Base-by-base conservation (phyloP, 1,140 invertebrate species). In the Papilio machaon region DNA sequence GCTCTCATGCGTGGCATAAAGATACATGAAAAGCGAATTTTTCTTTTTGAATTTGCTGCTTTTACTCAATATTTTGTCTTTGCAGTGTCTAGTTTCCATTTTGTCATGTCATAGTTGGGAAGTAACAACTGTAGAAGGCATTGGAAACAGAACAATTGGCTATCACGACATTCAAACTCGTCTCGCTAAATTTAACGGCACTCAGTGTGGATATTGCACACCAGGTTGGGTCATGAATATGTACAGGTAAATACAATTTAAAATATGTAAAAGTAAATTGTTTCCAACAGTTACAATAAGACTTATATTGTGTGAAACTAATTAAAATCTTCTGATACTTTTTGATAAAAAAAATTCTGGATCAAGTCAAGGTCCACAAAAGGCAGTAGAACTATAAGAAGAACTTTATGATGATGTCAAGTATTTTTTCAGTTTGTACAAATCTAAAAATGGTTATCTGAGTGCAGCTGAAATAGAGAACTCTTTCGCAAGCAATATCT, bases 201-300 rank as follows among this genome's bases (percentile, higher is more conserved):
- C 97, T 1, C 97, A 98, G 91, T 98, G 97, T 87, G 98, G 98
- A n/a, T 98, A 96, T 91, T 98, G 98, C 84, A 96, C 97, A 9
- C 96, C 97, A 19, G 98, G 97, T 43, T 98, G 98, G 96, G 95
- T 98, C 38, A 98, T 98, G 97, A 97, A 97, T 84, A 97, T 98
- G 96, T 97, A 97, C 89, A 97, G 97, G 93, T 96, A 91, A 82
- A 54, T n/a, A 89, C 87, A 77, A 38, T 49, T 74, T 23, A 60
- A 38, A 60, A 23, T n/a, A 54, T 54, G 23, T 30, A 30, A 30
- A 30, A 30, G 23, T 30, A 30, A 30, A 47, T 47, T 47, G 1
- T 1, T 0, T 47, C 1, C 10, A 47, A 10, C 1, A 8, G 46
- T 47, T 47, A 10, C 10, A 47, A 47, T 47, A 8, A 2, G 10